phyloP scores from a whole-genome alignment of 1,140 invertebrate species.

The Drosophila nikananu region DNA sequence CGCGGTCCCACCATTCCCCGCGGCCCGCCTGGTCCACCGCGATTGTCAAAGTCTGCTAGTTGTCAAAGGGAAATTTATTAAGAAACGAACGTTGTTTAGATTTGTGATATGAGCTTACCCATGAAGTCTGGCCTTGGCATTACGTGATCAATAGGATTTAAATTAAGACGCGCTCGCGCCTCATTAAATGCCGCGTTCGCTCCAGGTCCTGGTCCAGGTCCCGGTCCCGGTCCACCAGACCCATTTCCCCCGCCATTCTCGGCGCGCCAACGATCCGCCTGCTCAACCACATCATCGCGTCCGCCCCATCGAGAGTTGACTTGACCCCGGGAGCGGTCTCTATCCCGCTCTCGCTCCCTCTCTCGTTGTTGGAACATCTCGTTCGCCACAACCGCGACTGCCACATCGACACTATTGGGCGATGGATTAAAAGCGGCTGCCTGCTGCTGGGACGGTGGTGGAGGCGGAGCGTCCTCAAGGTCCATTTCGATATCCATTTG shows the following conservation, averaged over 20 bases:
- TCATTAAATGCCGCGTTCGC: conserved; percentile 63
- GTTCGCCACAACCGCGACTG: conserved; percentile 46
- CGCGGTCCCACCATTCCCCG: conserved; percentile 75
- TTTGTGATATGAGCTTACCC: conserved; percentile 29
- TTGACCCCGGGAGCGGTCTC: conserved; percentile 55
- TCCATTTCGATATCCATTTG: conserved; percentile 89
- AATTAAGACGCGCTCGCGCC: conserved; percentile 66
- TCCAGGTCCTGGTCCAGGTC: conserved; percentile 21
- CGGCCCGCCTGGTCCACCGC: conserved; percentile 56
- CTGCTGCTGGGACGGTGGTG: conserved; percentile 37
- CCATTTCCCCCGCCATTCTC: conserved; percentile 57
- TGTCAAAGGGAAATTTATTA: not conserved
- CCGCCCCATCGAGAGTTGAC: conserved; percentile 71
- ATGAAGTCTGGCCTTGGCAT: conserved; percentile 67
- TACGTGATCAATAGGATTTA: conserved; percentile 67
- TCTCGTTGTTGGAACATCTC: conserved; percentile 62
- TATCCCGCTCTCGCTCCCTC: conserved; percentile 29
- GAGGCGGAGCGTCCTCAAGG: conserved; percentile 85
- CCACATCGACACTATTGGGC: conserved; percentile 46
- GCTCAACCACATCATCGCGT: conserved; percentile 64
- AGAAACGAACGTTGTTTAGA: not conserved
- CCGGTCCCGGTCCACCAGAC: conserved; percentile 36
- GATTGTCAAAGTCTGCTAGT: conserved; percentile 65
- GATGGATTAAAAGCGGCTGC: conserved; percentile 78
- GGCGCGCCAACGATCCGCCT: conserved; percentile 56